Evolutionary conservation across 2,888 invertebrate species (phyloP), one percentile per base, ranked within the genome.

Genomic region (Furcula furcula): DNA sequence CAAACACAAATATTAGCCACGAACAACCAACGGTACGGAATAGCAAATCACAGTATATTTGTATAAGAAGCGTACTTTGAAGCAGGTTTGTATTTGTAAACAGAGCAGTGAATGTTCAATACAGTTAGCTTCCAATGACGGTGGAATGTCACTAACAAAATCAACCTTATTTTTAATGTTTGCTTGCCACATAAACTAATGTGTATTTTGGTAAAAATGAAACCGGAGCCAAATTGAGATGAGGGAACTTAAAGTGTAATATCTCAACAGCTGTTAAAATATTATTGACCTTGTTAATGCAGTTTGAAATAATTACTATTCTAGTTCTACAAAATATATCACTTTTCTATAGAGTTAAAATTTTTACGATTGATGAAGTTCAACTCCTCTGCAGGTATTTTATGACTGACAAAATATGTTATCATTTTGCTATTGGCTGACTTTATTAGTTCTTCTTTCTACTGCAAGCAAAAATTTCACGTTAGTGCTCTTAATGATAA

Each of bases 1-100:
- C 81, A 77, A 83, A 82, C 79, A 80, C 82, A 86, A 86, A 87
- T 84, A 85, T 83, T 77, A 68, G 74, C 61, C 68, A 55, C 58
- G 72, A 76, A 76, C 81, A 79, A 80, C 69, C 77, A 75, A 64
- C 62, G 61, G 67, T 70, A 74, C 75, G 77, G 81, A 84, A 85
- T 84, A 85, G 82, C 82, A 84, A 85, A 85, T 81, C 81, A 76
- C 74, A 62, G 64, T 50, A 60, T 81, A 73, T 84, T 85, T 84
- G 76, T 71, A 58, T 65, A 76, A 72, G 75, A 69, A 71, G 71
- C 71, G 72, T 75, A 79, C 76, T 78, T 74, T 63, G 76, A 74
- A 64, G 65, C 74, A 58, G 67, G 73, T 70, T 71, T 65, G 70
- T 73, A 67, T 73, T 70, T 67, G 81, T 81, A 76, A 80, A 83